Base-by-base conservation (phyloP, 1,140 invertebrate species). In the Plodia interpunctella region DNA sequence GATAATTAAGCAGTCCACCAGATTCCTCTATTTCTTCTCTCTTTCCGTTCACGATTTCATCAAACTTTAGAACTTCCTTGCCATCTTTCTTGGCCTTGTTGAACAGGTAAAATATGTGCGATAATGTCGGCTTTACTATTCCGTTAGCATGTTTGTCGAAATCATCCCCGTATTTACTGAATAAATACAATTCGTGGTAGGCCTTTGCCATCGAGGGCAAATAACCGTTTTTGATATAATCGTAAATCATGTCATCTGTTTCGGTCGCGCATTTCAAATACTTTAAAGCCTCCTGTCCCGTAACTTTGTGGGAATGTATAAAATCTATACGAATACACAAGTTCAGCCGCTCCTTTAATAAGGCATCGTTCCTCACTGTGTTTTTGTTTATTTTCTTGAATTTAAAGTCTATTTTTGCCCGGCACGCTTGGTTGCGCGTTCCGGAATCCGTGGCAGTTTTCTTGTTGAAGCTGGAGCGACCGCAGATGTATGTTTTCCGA, bases 311-410 rank as follows among this genome's bases (percentile, higher is more conserved):
- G 18, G 60, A 54, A 49, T 71, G 69, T 1, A 57, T 13, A 25
- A 63, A 68, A 15, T 71, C 59, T 11, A 71, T 62, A 5, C 11
- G 15, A 11, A 68, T 68, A 19, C 13, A 57, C 49, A 68, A 15
- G 52, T 71, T 71, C 18, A 71, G 55, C 21, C 60, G 58, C 0
- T 60, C 50, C 13, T 60, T 63, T 10, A 71, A 32, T 21, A 49
- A 17, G 3, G 50, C 18, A 52, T 71, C 65, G 44, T 63, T 65
- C 17, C 50, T 63, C 1, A 62, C 57, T 2, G 65, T 63, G 25
- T 60, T 61, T 53, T 25, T 54, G 15, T 55, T 63, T 10, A 56
- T 63, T 21, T 56, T 18, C 13, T 61, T 67, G 9, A 67, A 10
- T 59, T 49, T 63, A 28, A 67, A 67, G 38, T 67, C 55, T n/a